Evolutionary conservation across 2,888 invertebrate genomes (phyloP).

Genomic region (Harpalus rubripes): DNA sequence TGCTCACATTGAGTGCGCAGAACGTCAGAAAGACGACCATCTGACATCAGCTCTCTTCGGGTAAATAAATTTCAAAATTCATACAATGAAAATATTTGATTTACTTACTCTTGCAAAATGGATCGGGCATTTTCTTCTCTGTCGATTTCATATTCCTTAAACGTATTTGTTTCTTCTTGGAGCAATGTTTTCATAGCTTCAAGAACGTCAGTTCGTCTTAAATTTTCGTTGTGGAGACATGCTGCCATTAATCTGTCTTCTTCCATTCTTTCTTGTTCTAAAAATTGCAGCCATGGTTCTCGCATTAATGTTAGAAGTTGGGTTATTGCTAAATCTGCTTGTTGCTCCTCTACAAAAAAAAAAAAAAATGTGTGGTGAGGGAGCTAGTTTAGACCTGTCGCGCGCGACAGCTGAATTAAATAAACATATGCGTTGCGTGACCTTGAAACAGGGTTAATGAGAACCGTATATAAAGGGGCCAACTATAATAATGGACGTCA

Average conservation of each 20-base stretch:
- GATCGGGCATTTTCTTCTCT: slow-evolving; percentile 80
- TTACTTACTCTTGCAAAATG: slow-evolving; percentile 82
- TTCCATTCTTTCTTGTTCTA: slow-evolving; percentile 84
- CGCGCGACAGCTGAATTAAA: no score
- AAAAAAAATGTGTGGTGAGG: no score
- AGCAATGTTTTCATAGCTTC: slow-evolving; percentile 86
- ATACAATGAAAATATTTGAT: not conserved
- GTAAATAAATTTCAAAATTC: slow-evolving; percentile 70
- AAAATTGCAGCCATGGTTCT: slow-evolving; percentile 82
- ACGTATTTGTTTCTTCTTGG: slow-evolving; percentile 83
- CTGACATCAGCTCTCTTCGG: slow-evolving; percentile 81
- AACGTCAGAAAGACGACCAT: slow-evolving; percentile 81
- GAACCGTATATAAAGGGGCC: no score
- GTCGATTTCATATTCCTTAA: slow-evolving; percentile 82
- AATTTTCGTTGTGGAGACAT: slow-evolving; percentile 80
- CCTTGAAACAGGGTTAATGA: no score
- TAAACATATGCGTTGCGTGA: no score
- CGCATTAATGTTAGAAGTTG: slow-evolving; percentile 83
- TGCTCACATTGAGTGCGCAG: slow-evolving; percentile 83
- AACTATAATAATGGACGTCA: no score
- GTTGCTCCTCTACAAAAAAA: slow-evolving; percentile 80
- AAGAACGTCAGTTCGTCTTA: slow-evolving; percentile 84
- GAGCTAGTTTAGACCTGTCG: no score
- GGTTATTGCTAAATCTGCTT: slow-evolving; percentile 83
- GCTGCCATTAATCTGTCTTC: slow-evolving; percentile 83